Conservation (phyloP, 2,888 invertebrate genomes). For the Coleophora flavipennella region DNA sequence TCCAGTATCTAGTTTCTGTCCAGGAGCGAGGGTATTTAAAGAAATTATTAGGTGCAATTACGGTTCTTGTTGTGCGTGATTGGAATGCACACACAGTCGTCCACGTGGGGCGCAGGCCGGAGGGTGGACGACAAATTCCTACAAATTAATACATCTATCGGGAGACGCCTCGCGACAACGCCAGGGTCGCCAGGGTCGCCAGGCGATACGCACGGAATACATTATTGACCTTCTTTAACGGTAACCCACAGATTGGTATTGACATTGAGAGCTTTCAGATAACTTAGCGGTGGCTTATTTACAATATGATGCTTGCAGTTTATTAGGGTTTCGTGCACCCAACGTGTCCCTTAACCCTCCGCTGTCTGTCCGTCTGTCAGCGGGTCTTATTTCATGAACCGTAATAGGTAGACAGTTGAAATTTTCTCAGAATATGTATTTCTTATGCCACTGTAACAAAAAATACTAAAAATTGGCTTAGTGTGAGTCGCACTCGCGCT, state of each 20-base stretch:
- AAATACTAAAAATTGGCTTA: no score
- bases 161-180: slow-evolving; percentile 33
- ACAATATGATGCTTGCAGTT: no score
- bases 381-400: no score
- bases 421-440: no score
- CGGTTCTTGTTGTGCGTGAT: slow-evolving; percentile 70
- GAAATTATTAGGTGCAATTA: slow-evolving; percentile 72
- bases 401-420: no score
- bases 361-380: no score
- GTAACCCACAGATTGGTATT: slow-evolving; percentile 37
- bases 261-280: slow-evolving; percentile 34
- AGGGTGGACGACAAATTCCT: slow-evolving; percentile 70
- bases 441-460: no score
- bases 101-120: slow-evolving; percentile 26
- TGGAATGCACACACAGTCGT: slow-evolving; percentile 50
- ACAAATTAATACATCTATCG: slow-evolving; percentile 71
- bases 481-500: no score
- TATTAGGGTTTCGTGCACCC: no score
- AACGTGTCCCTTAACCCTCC: no score
- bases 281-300: slow-evolving; percentile 5
- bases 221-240: slow-evolving; percentile 48
- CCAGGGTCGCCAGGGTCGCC: no score
- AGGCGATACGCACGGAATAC: slow-evolving; percentile 62
- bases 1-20: slow-evolving; percentile 19
- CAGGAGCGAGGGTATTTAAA: slow-evolving; percentile 52